phyloP scores from a whole-genome alignment of 2,888 invertebrate species.

The Cryptus armator region DNA sequence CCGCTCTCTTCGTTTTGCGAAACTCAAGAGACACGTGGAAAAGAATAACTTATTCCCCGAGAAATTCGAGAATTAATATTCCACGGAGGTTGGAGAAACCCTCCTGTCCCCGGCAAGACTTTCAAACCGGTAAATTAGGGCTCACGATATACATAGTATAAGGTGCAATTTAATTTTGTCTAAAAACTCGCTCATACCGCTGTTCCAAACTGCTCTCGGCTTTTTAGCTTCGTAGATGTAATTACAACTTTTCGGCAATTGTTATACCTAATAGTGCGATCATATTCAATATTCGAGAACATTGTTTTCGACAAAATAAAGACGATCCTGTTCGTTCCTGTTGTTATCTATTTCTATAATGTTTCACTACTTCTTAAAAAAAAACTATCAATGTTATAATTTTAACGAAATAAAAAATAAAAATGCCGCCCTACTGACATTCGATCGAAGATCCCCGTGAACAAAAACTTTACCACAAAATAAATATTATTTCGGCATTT shows the following conservation, averaged over 20 bases:
- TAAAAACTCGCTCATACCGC: not conserved
- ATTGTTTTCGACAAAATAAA: not conserved
- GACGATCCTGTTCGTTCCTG: not conserved
- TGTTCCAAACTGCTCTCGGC: not conserved
- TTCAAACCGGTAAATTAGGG: slow-evolving; percentile 34
- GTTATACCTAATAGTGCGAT: not conserved
- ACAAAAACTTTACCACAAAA: not conserved
- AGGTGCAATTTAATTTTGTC: slow-evolving; percentile 5
- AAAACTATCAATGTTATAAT: not conserved
- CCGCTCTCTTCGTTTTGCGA: slow-evolving; percentile 8
- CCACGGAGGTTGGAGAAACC: not conserved
- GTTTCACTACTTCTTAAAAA: no score
- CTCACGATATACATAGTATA: not conserved
- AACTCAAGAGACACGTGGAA: slow-evolving; percentile 34
- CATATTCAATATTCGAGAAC: not conserved
- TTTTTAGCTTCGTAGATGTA: not conserved
- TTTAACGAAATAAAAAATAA: not conserved
- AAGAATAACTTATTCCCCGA: slow-evolving; percentile 42
- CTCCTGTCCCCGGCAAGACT: not conserved
- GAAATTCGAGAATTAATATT: slow-evolving; percentile 59
- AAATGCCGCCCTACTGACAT: no score
- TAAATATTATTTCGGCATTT: not conserved
- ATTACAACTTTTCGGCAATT: not conserved
- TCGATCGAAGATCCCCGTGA: no score
- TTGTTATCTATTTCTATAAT: no score